These are phyloP conservation scores for Recurvirostra avosetta DNA, from an alignment of 2,113 vertebrate genomes.

Conservation along the genomic window DNA sequence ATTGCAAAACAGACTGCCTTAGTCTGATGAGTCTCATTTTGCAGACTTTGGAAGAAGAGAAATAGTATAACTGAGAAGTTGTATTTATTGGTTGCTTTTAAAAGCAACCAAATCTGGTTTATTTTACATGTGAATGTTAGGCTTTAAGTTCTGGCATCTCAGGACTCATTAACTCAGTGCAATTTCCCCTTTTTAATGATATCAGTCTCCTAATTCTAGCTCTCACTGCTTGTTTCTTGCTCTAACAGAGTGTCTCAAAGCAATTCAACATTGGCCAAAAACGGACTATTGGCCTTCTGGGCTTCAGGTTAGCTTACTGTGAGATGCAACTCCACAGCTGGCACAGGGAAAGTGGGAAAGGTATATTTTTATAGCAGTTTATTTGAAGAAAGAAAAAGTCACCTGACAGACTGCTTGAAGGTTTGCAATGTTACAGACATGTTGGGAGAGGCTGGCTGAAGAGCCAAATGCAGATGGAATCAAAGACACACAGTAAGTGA, in stretches of 20 bases:
- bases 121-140: neutral
- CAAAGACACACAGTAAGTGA: neutral
- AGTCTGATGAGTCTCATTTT: neutral
- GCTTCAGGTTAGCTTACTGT: neutral
- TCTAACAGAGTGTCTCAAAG: neutral
- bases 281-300: neutral
- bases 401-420: neutral
- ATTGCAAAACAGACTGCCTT: neutral
- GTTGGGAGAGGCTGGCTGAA: neutral
- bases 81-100: neutral
- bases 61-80: neutral
- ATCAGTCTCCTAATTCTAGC: neutral
- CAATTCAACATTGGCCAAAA: neutral
- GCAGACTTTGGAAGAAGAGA: neutral
- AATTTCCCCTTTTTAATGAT: neutral
- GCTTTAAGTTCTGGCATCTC: neutral
- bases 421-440: neutral
- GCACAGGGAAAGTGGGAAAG: neutral
- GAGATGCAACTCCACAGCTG: neutral
- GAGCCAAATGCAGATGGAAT: neutral
- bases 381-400: neutral
- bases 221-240: neutral
- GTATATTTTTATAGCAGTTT: neutral
- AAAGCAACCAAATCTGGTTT: neutral
- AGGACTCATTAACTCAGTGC: neutral